Base-by-base conservation (phyloP, 2,888 invertebrate genomes). In the Amorpha juglandis region DNA sequence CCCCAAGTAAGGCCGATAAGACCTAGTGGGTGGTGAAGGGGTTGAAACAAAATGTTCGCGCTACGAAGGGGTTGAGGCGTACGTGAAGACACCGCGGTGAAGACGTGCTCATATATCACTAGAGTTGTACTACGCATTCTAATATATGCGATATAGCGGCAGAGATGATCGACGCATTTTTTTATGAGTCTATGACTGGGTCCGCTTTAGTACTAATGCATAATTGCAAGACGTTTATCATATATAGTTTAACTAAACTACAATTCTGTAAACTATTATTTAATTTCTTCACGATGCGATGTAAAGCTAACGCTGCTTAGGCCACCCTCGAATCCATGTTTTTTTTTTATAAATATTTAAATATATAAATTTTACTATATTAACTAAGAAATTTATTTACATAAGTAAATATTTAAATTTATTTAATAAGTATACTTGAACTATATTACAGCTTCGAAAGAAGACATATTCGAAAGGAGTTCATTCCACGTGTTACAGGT, bases 11-110 rank as follows among this genome's bases (percentile, higher is more conserved):
- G 82, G 78, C 83, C 79, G 87, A 89, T 91, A 92, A 92, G 92
- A 92, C 88, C 85, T 74, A 71, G 80, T 70, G 81, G 78, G 76
- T 68, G 77, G 80, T 75, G 77, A 77, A 78, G 79, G 78, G 78
- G 80, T 73, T 73, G 78, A 74, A 79, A 77, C 81, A 77, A 80
- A 83, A 86, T 82, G 82, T 82, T 83, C 82, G 77, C 79, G 78
- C 38, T 19, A 77, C 75, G 80, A 76, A 84, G 86, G 84, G 83
- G 86, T 80, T 78, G 79, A 73, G 81, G 84, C 80, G 82, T 82
- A 89, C 89, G 91, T 91, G 91, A 92, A 92, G 92, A 92, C 90
- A 90, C 82, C 86, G 82, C 75, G 73, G 76, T 81, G 90, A 92
- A 92, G 91, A 92, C 91, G 86, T 87, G 84, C 69, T 69, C 33